phyloP scores from a whole-genome alignment of 2,113 vertebrate genomes.

The Okapia johnstoni region DNA sequence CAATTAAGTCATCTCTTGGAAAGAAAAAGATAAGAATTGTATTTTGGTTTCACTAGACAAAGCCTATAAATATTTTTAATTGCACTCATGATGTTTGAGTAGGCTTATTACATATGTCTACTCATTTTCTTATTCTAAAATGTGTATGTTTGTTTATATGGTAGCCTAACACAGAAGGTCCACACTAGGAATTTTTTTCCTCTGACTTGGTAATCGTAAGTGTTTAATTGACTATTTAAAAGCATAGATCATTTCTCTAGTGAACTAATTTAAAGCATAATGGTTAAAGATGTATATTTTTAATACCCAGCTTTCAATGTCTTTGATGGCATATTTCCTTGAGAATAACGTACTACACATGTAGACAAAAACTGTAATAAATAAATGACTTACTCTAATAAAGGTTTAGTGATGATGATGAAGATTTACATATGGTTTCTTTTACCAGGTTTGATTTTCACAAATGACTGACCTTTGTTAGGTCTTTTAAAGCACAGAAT shows the following conservation, averaged over 20 bases:
- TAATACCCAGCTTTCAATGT: neutral
- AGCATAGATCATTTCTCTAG: slow-evolving; percentile 50
- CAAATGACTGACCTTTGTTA: neutral
- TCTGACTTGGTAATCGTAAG: slow-evolving; percentile 41
- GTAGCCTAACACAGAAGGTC: slow-evolving; percentile 26
- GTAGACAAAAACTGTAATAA: neutral
- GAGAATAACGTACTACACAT: neutral
- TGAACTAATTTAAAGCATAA: slow-evolving; percentile 35
- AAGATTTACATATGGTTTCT: neutral
- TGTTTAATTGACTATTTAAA: slow-evolving; percentile 71
- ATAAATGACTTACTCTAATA: neutral
- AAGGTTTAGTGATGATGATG: neutral
- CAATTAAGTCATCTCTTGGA: slow-evolving; percentile 65
- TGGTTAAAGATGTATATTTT: neutral
- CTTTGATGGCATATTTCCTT: neutral
- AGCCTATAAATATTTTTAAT: slow-evolving; percentile 78
- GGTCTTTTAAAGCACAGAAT: neutral
- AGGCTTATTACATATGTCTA: slow-evolving; percentile 67
- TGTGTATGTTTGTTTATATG: slow-evolving; percentile 63
- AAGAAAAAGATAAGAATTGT: slow-evolving; percentile 53
- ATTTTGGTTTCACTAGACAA: slow-evolving; percentile 73
- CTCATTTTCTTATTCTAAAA: slow-evolving; percentile 70
- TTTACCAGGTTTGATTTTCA: neutral
- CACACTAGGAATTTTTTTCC: slow-evolving; percentile 38
- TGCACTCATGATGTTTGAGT: slow-evolving; percentile 73